Evolutionary conservation across 2,113 vertebrate genomes (phyloP).

Genomic region (Donacobius atricapilla): DNA sequence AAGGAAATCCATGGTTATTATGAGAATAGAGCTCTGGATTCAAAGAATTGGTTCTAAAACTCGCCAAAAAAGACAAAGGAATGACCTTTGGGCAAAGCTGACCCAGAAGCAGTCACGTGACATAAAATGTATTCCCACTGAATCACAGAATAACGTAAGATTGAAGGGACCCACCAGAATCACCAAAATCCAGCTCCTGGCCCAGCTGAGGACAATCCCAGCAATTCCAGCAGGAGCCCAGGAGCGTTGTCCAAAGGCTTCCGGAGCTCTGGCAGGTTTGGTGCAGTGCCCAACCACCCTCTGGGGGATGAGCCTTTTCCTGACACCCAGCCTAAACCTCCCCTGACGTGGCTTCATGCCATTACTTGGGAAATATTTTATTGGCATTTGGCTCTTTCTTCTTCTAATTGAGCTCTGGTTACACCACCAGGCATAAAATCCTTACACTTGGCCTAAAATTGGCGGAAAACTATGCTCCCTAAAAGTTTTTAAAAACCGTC

Average conservation of each 20-base stretch:
- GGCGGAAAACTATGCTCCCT: not conserved
- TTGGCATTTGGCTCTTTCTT: not conserved
- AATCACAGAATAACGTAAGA: not conserved
- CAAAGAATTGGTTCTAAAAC: not conserved
- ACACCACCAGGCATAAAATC: not conserved
- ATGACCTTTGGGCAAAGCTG: not conserved
- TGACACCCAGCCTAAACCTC: not conserved
- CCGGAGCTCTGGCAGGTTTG: not conserved
- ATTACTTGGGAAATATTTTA: not conserved
- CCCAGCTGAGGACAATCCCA: not conserved
- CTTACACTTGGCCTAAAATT: not conserved
- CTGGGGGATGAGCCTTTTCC: not conserved
- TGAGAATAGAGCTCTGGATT: not conserved
- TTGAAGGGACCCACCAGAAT: not conserved
- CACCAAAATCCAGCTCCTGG: not conserved
- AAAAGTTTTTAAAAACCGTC: not conserved
- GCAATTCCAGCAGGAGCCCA: not conserved
- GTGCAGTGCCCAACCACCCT: rapidly evolving
- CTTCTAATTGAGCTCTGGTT: not conserved
- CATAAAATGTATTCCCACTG: not conserved
- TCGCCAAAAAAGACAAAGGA: not conserved
- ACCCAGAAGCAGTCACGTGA: not conserved
- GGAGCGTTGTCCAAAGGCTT: not conserved
- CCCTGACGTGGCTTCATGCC: too few species aligned
- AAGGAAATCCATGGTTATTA: not conserved